Evolutionary conservation across 2,797 vertebrate genomes (phyloP).

Genomic region (Merluccius polli): DNA sequence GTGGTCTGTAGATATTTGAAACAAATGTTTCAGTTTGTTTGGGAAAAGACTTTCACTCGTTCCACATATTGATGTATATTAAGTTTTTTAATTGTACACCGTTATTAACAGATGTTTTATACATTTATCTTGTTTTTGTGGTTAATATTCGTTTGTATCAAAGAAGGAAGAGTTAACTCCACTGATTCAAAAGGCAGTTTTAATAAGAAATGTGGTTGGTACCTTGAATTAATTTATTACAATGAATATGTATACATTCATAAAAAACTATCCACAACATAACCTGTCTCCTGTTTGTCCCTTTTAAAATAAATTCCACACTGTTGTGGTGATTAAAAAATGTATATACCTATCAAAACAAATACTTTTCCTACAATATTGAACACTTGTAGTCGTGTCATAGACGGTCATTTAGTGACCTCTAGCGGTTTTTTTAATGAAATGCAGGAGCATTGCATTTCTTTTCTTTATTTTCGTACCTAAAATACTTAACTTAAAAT

Average conservation of each 20-base stretch:
- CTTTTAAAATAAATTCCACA: slow-evolving; percentile 22
- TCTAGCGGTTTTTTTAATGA: not conserved
- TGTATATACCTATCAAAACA: not conserved
- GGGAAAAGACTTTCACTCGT: not conserved
- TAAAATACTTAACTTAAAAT: not conserved
- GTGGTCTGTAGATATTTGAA: not conserved
- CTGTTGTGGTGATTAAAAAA: not conserved
- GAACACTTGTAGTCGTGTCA: not conserved
- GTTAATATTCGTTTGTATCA: slow-evolving; percentile 13
- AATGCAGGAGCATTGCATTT: not conserved
- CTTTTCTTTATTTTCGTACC: not conserved
- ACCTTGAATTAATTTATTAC: not conserved
- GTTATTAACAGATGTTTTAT: slow-evolving; percentile 33
- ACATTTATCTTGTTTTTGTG: slow-evolving; percentile 18
- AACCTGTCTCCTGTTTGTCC: slow-evolving; percentile 49
- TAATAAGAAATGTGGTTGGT: not conserved
- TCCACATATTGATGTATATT: not conserved
- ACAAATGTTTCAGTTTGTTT: not conserved
- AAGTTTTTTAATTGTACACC: not conserved
- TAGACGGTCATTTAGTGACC: not conserved
- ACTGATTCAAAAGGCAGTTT: slow-evolving; percentile 4
- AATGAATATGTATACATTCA: not conserved
- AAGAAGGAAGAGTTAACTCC: not conserved
- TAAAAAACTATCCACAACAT: slow-evolving; percentile 26
- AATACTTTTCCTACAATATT: not conserved